Evolutionary conservation across 2,113 vertebrate species (phyloP), one percentile per base, ranked within the genome.

Genomic region (Agelaius phoeniceus): DNA sequence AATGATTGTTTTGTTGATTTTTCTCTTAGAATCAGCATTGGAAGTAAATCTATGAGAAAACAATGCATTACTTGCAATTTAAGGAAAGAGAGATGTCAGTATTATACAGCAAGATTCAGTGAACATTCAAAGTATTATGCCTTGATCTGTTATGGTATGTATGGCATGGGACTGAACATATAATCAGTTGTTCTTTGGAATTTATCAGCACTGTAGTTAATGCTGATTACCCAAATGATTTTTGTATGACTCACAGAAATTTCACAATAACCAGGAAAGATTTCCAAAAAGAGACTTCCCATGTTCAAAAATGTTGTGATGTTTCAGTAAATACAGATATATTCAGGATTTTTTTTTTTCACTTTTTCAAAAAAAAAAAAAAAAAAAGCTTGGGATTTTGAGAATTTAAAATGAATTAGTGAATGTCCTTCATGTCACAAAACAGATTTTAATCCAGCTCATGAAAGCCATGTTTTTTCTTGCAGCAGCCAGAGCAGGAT

Each of bases 31-130:
- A 98, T 98, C 97, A 97, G 89, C 83, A 97, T 97, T 96, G 96
- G 97, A 97, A 97, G 85, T 88, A 87, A 89, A 84, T 95, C 97
- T 95, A 72, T 95, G 54, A 96, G 93, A 71, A 98, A 98, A 84
- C 97, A 98, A 90, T 98, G 98, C 84, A 97, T 98, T 94, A 98
- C 98, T 95, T 98, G 98, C 94, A 97, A 98, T 97, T 96, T 98
- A 96, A 98, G 98, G 85, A 98, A 97, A 97, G 97, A 98, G 94
- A 98, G 98, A 94, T 98, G 98, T 94, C 98, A 98, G 66, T 98
- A 98, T 97, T 98, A 98, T 75, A 97, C 96, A 95, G 98, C 98
- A 93, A 98, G 96, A 92, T 98, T 98, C 95, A 98, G 98, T 68
- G 94, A 97, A 93, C 96, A n/a, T 65, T 98, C 98, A 63, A 98